A percentile compares a stretch with the other conserved stretches of the same genome.
Conservation (phyloP, 1,140 invertebrate species). For the Orius insidiosus region DNA sequence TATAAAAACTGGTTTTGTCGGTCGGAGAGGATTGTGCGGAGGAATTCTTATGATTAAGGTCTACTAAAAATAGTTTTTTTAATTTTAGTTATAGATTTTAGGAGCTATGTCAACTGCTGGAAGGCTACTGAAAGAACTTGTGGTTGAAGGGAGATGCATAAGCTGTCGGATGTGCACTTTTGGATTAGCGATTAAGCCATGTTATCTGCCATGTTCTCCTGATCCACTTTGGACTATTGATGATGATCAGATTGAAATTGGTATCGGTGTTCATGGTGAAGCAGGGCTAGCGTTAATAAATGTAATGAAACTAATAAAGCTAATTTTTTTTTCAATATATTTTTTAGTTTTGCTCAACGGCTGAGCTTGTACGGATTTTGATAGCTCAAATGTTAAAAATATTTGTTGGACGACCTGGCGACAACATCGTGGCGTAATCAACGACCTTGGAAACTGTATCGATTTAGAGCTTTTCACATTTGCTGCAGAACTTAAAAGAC, state of each 20-base stretch:
- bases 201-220: conserved; percentile 48
- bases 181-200: conserved; percentile 50
- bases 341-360: conserved; percentile 20
- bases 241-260: conserved; percentile 57
- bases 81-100: conserved; percentile 37
- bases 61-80: conserved; percentile 1
- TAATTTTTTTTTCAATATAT: background rate
- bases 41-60: conserved; percentile 55
- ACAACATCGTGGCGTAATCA: conserved; percentile 45
- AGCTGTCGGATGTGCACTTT: conserved; percentile 43
- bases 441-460: conserved; percentile 63
- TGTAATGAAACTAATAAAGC: conserved; percentile 3
- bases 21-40: conserved; percentile 60
- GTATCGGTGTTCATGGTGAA: conserved; percentile 73
- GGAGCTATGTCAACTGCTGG: conserved; percentile 52
- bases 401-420: conserved; percentile 31
- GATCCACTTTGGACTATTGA: conserved; percentile 44
- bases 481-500: conserved; percentile 43
- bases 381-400: conserved; percentile 31
- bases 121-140: conserved; percentile 34
- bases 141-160: conserved; percentile 3
- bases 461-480: conserved; percentile 63
- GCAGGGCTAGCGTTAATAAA: conserved; percentile 40
- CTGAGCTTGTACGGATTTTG: conserved; percentile 29
- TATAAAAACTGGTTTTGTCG: conserved; percentile 29